Base-by-base conservation (phyloP, 2,888 invertebrate species). In the Heteromurus nitidus region DNA sequence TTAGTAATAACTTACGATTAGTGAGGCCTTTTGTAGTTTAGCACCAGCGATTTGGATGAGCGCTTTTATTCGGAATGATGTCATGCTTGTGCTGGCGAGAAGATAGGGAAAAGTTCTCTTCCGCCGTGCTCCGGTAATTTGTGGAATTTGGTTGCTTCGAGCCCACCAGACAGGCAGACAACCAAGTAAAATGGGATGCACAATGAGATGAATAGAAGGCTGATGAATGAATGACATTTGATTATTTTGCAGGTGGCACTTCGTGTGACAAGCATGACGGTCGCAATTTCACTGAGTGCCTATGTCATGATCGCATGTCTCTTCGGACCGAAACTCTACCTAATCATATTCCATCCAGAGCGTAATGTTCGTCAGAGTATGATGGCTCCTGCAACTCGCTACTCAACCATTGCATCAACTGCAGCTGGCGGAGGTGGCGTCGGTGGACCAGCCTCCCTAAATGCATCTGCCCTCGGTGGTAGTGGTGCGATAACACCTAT, bases 191-290 rank as follows among this genome's bases (percentile, higher is more conserved):
- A 26, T 16, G 53, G n/a, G 53, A 7, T 65, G 5, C 3, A 31
- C 24, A n/a, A n/a, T 5, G 36, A 36, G 5, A 36, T 36, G 36
- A 36, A 36, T 36, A 13, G 13, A 36, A 9, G 13, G 36, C 7
- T 36, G 36, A 36, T 36, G 36, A 36, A 36, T 5, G 36, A 30
- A 53, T 11, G 53, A n/a, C 89, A 36, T 30, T 13, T 62, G n/a
- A 31, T 31, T 31, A 2, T 90, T 47, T 89, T 90, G 88, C 96
- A 97, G 90, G 96, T 97, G 84, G 95, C 96, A 13, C 91, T 98
- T 82, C 92, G 98, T 82, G 95, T 97, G 89, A 97, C 96, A 87
- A 96, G 96, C 89, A 96, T 98, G 95, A 96, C 96, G 74, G 95
- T 97, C 88, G 96, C 97, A 87, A 97, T 98, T 89, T 96, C 96